Percentiles rank a stretch among this genome's conserved stretches.
Evolutionary conservation across 1,140 invertebrate species (phyloP).

Genomic region (Ganaspis sp.): DNA sequence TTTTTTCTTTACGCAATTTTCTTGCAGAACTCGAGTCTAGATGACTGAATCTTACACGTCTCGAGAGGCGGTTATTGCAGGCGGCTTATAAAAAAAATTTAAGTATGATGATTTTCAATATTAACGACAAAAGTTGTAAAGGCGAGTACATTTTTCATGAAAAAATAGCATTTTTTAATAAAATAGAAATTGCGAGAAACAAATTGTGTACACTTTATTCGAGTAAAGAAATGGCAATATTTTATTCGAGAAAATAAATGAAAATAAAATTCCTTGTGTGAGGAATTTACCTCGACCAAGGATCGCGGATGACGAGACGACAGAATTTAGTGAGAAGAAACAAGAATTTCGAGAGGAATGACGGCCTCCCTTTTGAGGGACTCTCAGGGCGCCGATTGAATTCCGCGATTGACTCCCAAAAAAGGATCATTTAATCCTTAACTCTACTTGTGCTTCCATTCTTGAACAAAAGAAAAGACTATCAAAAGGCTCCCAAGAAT

Average conservation of each 20-base stretch:
- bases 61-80: no score
- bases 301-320: neutral
- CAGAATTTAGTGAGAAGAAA: slow-evolving; percentile 35
- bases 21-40: no score
- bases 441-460: neutral
- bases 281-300: slow-evolving; percentile 59
- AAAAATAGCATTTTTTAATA: no score
- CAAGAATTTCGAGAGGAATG: slow-evolving; percentile 34
- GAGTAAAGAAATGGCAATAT: neutral
- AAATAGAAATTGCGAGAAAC: slow-evolving; percentile 45
- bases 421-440: slow-evolving; percentile 18
- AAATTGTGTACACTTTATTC: slow-evolving; percentile 53
- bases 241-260: slow-evolving; percentile 18
- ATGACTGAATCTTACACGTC: no score
- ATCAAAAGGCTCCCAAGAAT: no score
- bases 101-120: no score
- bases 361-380: slow-evolving; percentile 16
- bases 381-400: slow-evolving; percentile 27
- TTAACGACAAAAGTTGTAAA: no score
- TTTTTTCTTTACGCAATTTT: no score
- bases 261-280: slow-evolving; percentile 61
- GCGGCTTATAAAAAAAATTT: no score
- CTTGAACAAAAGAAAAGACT: neutral
- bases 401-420: slow-evolving; percentile 18
- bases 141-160: no score